Percentiles rank a stretch among this genome's conserved stretches.
These are phyloP conservation scores for Dendrophyllia cribrosa DNA, from an alignment of 64 coral and sea anemone genomes.

Conservation along the genomic window DNA sequence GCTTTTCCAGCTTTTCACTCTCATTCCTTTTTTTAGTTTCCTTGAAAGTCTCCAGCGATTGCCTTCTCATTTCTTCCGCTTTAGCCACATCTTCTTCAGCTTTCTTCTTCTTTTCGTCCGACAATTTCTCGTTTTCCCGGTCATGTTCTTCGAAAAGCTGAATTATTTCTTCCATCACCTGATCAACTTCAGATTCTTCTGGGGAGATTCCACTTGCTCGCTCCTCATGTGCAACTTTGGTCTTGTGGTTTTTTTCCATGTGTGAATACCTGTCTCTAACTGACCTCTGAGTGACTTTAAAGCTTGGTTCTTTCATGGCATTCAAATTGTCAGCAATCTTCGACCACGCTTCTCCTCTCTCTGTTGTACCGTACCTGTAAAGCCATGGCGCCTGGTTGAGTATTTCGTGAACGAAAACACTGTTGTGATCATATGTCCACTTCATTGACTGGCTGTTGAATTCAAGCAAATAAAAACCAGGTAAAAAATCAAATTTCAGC, in stretches of 20 bases:
- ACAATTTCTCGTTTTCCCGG: no score
- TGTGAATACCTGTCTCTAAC: slow-evolving; percentile 27
- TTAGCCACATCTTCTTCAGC: no score
- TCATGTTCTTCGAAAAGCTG: no score
- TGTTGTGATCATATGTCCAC: slow-evolving; percentile 40
- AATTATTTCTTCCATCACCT: no score
- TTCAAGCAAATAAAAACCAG: slow-evolving; percentile 26
- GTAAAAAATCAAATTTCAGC: slow-evolving; percentile 23
- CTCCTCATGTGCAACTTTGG: slow-evolving; percentile 37
- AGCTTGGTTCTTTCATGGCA: slow-evolving; percentile 53
- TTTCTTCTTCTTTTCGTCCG: no score
- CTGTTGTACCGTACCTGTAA: slow-evolving; percentile 37
- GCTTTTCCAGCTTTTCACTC: no score
- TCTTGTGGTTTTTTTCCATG: slow-evolving; percentile 54
- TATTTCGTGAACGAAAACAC: slow-evolving; percentile 47
- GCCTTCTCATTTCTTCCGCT: no score
- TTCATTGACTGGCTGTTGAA: slow-evolving; percentile 51
- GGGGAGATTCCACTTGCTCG: slow-evolving; percentile 66
- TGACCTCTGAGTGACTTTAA: slow-evolving; percentile 57
- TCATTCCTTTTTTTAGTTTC: no score
- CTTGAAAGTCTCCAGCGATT: no score
- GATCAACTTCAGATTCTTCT: no score
- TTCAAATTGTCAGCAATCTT: slow-evolving; percentile 53
- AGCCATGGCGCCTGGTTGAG: slow-evolving; percentile 44
- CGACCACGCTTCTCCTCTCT: slow-evolving; percentile 62